These are phyloP conservation scores for Melanotaenia pygmaea DNA, from an alignment of 2,797 vertebrate species.

Conservation along the genomic window DNA sequence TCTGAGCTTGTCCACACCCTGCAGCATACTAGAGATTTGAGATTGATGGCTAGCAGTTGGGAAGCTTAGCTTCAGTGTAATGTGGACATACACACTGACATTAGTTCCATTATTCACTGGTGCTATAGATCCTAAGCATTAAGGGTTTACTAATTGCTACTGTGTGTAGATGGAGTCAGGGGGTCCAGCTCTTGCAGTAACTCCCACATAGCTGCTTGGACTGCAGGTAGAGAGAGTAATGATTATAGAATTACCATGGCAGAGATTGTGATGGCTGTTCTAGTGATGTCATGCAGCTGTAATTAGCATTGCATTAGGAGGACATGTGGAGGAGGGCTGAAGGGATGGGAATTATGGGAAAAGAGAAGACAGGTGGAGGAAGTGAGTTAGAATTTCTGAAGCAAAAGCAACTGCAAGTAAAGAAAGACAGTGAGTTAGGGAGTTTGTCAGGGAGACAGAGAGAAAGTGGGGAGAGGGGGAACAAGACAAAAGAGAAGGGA, in stretches of 20 bases:
- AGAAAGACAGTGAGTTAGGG: constrained; percentile 35
- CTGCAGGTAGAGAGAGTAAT: constrained; percentile 60
- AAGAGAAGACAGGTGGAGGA: constrained; percentile 18
- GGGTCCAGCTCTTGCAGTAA: constrained; percentile 41
- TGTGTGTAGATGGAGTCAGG: constrained; percentile 48
- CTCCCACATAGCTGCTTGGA: constrained; percentile 34
- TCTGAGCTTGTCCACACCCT: neutral
- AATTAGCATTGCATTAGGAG: constrained; percentile 70
- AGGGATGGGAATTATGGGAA: constrained; percentile 20
- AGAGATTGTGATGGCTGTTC: constrained; percentile 70
- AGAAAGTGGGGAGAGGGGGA: constrained; percentile 25
- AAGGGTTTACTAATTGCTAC: constrained; percentile 68
- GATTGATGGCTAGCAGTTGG: constrained; percentile 45
- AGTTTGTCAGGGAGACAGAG: constrained; percentile 46
- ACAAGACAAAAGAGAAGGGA: constrained; percentile 50
- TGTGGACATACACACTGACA: constrained; percentile 42
- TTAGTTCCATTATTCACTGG: constrained; percentile 65
- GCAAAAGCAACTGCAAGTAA: constrained; percentile 29
- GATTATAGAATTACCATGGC: constrained; percentile 72
- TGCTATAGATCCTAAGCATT: constrained; percentile 63
- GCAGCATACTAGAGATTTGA: constrained; percentile 8
- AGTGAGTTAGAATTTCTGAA: constrained; percentile 24
- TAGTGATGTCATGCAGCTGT: constrained; percentile 78
- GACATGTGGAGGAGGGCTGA: constrained; percentile 31
- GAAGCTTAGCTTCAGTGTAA: constrained; percentile 36